Evolutionary conservation across 2,888 invertebrate genomes (phyloP), one percentile per base, ranked within the genome.

Genomic region (Pardosa pseudoannulata): DNA sequence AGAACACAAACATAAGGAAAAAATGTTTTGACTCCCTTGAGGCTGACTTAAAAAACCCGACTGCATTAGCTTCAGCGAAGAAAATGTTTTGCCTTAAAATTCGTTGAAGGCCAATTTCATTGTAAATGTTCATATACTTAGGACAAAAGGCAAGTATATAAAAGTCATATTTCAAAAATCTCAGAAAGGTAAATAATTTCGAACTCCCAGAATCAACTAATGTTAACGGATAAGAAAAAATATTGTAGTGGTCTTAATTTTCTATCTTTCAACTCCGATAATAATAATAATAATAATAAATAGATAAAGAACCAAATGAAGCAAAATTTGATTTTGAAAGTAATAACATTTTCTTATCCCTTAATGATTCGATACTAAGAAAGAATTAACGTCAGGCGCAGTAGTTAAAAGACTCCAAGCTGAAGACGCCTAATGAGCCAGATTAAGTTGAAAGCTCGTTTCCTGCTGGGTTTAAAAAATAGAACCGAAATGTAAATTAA

Each of bases 331-430:
- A 83, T 83, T 83, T 83, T 76, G 71, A 76, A 76, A 83, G 82
- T 83, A 83, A 83, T 83, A 83, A 76, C 76, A 83, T 76, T 83
- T 83, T 76, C 82, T 83, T 83, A 83, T 83, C 82, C 75, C 27
- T 83, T 83, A 83, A 83, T 76, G 82, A 83, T 83, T 83, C 76
- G 76, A 83, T 83, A 83, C 76, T 72, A 83, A 76, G 76, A 82
- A 82, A 82, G 81, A 83, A 83, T 83, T 83, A 83, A 36, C 76
- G 82, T 83, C 82, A 83, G 76, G 72, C 32, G 65, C 50, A 65
- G 50, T 50, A 71, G 65, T 71, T 76, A 72, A 83, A 83, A 46
- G 71, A 23, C 64, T 71, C 76, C 65, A 46, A 62, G 46, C 65
- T 64, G 71, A 76, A 46, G 72, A 76, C 64, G 65, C 46, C 71